phyloP scores from a whole-genome alignment of 2,797 vertebrate species.

The Morus bassanus region DNA sequence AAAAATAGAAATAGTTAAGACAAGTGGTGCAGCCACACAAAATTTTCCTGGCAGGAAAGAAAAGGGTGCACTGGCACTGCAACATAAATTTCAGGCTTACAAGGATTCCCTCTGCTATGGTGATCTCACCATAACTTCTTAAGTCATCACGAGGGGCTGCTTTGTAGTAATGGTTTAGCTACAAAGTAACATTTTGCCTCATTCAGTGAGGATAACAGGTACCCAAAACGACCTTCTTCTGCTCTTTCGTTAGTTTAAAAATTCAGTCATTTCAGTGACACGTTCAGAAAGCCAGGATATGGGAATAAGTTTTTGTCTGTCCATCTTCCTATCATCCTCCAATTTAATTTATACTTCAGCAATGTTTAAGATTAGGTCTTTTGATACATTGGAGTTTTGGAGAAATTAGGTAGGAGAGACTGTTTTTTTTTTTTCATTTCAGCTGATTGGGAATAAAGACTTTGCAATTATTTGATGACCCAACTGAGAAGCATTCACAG shows the following conservation, averaged over 20 bases:
- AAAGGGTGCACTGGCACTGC: not conserved
- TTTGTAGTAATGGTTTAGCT: not conserved
- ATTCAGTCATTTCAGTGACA: not conserved
- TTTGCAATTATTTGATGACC: not conserved
- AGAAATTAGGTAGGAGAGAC: not conserved
- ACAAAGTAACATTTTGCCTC: not conserved
- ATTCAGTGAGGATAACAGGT: not conserved
- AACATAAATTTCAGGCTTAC: not conserved
- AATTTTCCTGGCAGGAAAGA: conserved; percentile 7
- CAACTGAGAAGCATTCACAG: not conserved
- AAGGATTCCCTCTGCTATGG: not conserved
- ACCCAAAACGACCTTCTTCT: not conserved
- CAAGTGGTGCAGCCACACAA: not conserved
- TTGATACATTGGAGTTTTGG: not conserved
- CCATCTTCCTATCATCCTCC: not conserved
- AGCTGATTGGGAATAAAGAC: not conserved
- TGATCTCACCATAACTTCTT: not conserved
- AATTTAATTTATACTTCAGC: not conserved
- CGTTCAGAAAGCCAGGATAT: not conserved
- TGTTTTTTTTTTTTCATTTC: not conserved
- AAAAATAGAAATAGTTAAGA: conserved; percentile 39
- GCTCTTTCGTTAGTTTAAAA: not conserved
- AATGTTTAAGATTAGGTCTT: not conserved
- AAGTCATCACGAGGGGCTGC: not conserved
- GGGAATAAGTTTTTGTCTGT: not conserved